phyloP scores from a whole-genome alignment of 2,888 invertebrate species.

The Coelinius sp. region DNA sequence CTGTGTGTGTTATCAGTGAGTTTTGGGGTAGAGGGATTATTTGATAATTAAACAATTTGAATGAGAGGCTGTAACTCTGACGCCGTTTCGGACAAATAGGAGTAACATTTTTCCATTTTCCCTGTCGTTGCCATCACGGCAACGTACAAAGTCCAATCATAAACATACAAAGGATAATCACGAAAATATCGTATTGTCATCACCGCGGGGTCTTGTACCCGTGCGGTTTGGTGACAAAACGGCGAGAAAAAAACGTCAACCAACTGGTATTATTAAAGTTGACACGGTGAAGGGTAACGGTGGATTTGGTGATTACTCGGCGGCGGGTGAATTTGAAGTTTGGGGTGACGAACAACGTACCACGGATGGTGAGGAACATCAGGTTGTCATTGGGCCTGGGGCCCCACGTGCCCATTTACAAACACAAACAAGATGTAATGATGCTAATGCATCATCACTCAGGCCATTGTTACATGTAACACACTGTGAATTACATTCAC shows the following conservation, averaged over 20 bases:
- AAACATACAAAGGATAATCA: slow-evolving; percentile 39
- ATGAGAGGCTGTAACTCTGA: slow-evolving; percentile 46
- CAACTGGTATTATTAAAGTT: slow-evolving; percentile 49
- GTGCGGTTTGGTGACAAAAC: slow-evolving; percentile 39
- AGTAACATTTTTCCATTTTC: slow-evolving; percentile 50
- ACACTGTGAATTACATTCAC: slow-evolving; percentile 68
- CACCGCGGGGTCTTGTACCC: slow-evolving; percentile 45
- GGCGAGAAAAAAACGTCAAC: slow-evolving; percentile 38
- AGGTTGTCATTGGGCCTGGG: slow-evolving; percentile 48
- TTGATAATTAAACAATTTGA: slow-evolving; percentile 29
- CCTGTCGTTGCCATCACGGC: slow-evolving; percentile 38
- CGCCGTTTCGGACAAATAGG: slow-evolving; percentile 43
- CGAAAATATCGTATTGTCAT: slow-evolving; percentile 50
- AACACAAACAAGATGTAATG: slow-evolving; percentile 62
- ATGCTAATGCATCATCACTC: slow-evolving; percentile 60
- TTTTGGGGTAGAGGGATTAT: not conserved
- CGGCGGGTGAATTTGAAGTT: slow-evolving; percentile 69
- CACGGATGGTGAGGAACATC: slow-evolving; percentile 57
- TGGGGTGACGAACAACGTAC: slow-evolving; percentile 67
- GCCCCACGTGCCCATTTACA: slow-evolving; percentile 50
- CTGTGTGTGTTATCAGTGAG: slow-evolving; percentile 6
- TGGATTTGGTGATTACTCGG: slow-evolving; percentile 69
- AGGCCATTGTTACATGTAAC: slow-evolving; percentile 67
- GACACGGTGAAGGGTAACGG: slow-evolving; percentile 69
- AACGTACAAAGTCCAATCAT: slow-evolving; percentile 35